Evolutionary conservation across 2,888 invertebrate genomes (phyloP), one percentile per base, ranked within the genome.

Genomic region (Macrophya alboannulata): DNA sequence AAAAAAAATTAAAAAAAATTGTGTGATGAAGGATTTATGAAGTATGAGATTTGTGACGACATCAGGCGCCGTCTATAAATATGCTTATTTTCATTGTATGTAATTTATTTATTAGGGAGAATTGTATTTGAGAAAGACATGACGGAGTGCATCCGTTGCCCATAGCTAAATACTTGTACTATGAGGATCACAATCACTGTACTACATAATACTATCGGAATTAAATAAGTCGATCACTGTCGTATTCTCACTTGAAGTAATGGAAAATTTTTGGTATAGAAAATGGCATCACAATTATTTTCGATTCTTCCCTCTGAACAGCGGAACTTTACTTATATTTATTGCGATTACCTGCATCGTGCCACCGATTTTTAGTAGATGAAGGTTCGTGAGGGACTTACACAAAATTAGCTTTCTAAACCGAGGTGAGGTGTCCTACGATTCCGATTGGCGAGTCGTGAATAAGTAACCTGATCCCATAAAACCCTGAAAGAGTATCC

Each of bases 381-480:
- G 48, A 45, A 68, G 37, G 48, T 15, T 31, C n/a, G 8, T 6
- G n/a, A 48, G 17, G 17, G 21, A 83, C 83, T 83, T 48, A 71
- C 2, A 17, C 21, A 37, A 25, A 21, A 48, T 21, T 31, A 31
- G 15, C 45, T 48, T 48, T 10, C 51, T 15, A 10, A 68, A 48
- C 45, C 17, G 17, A 68, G 68, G 45, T 45, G 48, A 68, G n/a
- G n/a, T 37, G 17, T 21, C 15, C 12, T 31, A 37, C 65, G 12
- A 68, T 15, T 43, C 21, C 5, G n/a, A 81, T 83, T 68, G 12
- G 68, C 51, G n/a, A 81, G 62, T 62, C 21, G 25, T 48, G n/a
- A 68, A 51, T 43, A n/a, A n/a, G n/a, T n/a, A 68, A 21, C 25
- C 6, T 10, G 48, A 25, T 45, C 15, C 48, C 68, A 71, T 83